A percentile compares a stretch with the other conserved stretches of the same genome.
phyloP scores from a whole-genome alignment of 1,140 invertebrate species.

The Nasonia longicornis region DNA sequence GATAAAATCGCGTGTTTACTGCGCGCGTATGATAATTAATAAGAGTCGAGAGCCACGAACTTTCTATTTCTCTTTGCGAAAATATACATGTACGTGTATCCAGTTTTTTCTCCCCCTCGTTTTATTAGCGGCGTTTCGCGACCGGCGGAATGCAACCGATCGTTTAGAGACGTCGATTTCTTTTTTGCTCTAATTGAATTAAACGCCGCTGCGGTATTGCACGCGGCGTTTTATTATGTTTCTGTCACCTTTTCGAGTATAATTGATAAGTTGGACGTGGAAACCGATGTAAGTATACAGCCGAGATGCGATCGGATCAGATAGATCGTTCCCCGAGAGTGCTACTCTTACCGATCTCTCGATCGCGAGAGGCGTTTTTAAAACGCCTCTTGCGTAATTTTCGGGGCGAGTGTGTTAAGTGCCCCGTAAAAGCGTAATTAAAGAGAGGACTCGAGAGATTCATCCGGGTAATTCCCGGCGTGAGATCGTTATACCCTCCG shows the following conservation, averaged over 20 bases:
- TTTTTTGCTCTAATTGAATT: neutral
- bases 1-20: constrained; percentile 43
- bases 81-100: neutral
- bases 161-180: neutral
- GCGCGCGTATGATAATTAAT: constrained; percentile 32
- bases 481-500: neutral
- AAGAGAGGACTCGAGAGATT: neutral
- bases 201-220: neutral
- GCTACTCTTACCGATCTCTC: too few species aligned
- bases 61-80: constrained; percentile 17
- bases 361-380: too few species aligned
- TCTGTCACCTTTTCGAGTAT: neutral
- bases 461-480: neutral
- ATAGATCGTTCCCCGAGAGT: too few species aligned
- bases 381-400: too few species aligned
- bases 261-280: neutral
- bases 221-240: neutral
- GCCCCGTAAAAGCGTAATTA: constrained; percentile 11
- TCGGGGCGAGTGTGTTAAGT: too few species aligned
- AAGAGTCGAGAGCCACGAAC: neutral
- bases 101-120: neutral
- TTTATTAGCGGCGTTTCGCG: neutral
- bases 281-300: too few species aligned
- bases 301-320: too few species aligned
- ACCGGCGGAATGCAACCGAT: neutral